Percentiles rank a stretch among this genome's conserved stretches.
phyloP scores from a whole-genome alignment of 2,113 vertebrate species.

The Tachuris rubrigastra region DNA sequence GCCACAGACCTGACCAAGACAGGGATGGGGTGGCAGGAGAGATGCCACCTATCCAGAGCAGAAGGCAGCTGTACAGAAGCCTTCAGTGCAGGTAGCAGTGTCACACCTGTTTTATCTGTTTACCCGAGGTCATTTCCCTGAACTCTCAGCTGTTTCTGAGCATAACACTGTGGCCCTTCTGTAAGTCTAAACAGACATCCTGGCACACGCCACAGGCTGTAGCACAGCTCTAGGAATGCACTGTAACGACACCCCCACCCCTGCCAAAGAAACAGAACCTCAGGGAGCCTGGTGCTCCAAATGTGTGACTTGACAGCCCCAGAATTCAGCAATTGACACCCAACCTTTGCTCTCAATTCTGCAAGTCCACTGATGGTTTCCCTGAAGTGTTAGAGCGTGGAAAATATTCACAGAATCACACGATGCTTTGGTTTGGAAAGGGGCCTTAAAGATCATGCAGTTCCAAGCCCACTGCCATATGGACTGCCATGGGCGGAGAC shows the following conservation, averaged over 20 bases:
- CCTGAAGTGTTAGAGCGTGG: not conserved
- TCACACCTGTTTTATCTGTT: fast-evolving
- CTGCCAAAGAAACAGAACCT: not conserved
- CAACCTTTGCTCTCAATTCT: not conserved
- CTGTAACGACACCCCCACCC: not conserved
- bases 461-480: not conserved
- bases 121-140: not conserved
- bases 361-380: not conserved
- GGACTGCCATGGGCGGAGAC: too few species aligned
- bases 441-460: not conserved
- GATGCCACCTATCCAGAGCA: not conserved
- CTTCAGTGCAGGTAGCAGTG: not conserved
- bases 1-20: not conserved
- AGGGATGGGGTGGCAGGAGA: not conserved
- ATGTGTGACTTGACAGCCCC: not conserved
- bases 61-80: not conserved
- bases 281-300: not conserved
- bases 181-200: not conserved
- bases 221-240: not conserved
- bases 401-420: not conserved
- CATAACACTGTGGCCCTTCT: not conserved
- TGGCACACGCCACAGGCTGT: not conserved
- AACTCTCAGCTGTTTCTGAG: not conserved
- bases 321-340: not conserved
- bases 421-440: not conserved